Evolutionary conservation across 2,797 vertebrate genomes (phyloP), one percentile per base, ranked within the genome.

Genomic region (Alfaro cultratus): DNA sequence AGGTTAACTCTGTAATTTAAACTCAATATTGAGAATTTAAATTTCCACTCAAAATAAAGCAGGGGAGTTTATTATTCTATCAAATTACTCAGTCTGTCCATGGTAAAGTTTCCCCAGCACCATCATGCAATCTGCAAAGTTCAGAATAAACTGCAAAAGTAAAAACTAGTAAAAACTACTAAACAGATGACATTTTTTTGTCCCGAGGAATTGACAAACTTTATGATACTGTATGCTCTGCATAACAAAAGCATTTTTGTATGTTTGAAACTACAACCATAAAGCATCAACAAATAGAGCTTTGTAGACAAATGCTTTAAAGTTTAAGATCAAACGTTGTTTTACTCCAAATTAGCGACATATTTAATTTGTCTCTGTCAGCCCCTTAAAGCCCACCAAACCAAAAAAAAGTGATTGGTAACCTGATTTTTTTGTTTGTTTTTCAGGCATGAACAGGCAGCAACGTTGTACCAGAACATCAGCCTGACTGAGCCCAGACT

Each of bases 381-480:
- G n/a, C 9, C 4, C 26, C n/a, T 4, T 43, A 23, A 13, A 43
- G 47, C 47, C 47, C 21, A 71, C 29, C 43, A n/a, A 6, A 8
- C 23, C 11, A 6, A 2, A 45, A 6, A 29, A 29, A n/a, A 71
- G 5, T 34, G 18, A 39, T 2, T 23, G 6, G 77, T 45, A 9
- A 74, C 0, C 39, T 51, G 39, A 74, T 80, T 7, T 72, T 90
- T 76, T 47, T 47, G 15, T 5, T 51, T 23, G 49, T 53, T 53
- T 83, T 84, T 3, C 92, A 99, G 98, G 87, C 95, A 93, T 80
- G 98, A 98, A 46, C 97, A 97, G 90, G 97, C 96, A 68, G 96
- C 96, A 21, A 95, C 95, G n/a, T 90, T 99, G 86, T 97, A 99
- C 94, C 97, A 98, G 92, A 99, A 99, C 94, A 97, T 99, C 93